These are phyloP conservation scores for Hippocampus kuda DNA, from an alignment of 2,797 vertebrate species.

Conservation along the genomic window DNA sequence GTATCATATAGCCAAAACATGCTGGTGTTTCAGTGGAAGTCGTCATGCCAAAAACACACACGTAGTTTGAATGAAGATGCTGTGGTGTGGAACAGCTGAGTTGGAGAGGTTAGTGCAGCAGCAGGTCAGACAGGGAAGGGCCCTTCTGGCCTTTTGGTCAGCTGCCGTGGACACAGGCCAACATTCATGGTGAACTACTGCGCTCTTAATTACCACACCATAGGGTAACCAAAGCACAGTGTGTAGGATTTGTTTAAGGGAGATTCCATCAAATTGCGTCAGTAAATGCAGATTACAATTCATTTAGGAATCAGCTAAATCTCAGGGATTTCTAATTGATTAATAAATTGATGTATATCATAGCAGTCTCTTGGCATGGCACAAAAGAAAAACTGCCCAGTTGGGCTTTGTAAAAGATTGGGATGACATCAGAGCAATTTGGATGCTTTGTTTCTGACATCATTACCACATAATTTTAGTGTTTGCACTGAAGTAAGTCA, in stretches of 20 bases:
- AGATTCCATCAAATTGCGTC: not conserved
- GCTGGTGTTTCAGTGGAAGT: too few relatives aligned
- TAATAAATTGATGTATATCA: not conserved
- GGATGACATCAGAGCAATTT: not conserved
- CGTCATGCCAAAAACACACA: not conserved
- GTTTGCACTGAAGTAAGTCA: not conserved
- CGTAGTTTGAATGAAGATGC: not conserved
- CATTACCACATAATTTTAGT: constrained; percentile 6
- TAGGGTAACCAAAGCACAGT: not conserved
- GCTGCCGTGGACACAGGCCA: constrained; percentile 44
- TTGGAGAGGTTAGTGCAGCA: constrained; percentile 42
- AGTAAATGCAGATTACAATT: not conserved
- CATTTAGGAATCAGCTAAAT: not conserved
- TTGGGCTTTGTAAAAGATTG: not conserved
- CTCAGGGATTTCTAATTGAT: not conserved
- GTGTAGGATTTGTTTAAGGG: not conserved
- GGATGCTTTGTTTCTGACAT: not conserved
- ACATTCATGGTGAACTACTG: constrained; percentile 16
- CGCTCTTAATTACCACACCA: constrained; percentile 11
- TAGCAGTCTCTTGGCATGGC: not conserved
- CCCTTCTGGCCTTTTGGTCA: constrained; percentile 45
- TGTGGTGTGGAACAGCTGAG: constrained; percentile 42
- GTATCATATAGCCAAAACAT: not conserved
- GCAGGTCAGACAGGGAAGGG: constrained; percentile 48
- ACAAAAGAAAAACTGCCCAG: not conserved